Evolutionary conservation across 1,140 invertebrate species (phyloP), one percentile per base, ranked within the genome.

Genomic region (Drosophila bocqueti): DNA sequence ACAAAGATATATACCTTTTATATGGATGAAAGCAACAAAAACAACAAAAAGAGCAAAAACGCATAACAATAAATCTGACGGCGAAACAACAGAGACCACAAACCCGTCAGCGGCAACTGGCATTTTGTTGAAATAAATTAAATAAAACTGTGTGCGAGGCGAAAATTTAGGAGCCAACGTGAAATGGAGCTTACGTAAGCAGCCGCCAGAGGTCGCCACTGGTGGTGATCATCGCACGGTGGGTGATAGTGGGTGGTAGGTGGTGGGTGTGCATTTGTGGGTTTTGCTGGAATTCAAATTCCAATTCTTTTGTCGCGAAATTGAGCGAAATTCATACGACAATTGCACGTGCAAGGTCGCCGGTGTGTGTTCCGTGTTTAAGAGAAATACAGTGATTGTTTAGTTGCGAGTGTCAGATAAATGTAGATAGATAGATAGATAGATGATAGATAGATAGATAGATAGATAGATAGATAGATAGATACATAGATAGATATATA

Each of bases 51-150:
- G 16, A 18, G 52, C 21, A 34, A 75, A 29, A 55, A 38, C 40
- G 18, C 52, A 75, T 75, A 52, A 67, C 61, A 75, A 80, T 80
- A 80, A 80, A 80, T 80, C 77, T 74, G 69, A 43, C 36, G 45
- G 21, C 43, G 26, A 24, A 59, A 49, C 43, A 59, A 76, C 61
- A 75, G 50, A 66, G 42, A 52, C 49, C 31, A 60, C 26, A 36
- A 42, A 40, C 36, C 52, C 38, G 38, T 58, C 47, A 71, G 13
- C 18, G 26, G 26, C 26, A 21, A 49, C 54, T 40, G 54, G 34
- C 36, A 47, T 46, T 36, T 49, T 64, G 76, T 79, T 46, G 42
- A 77, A 72, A 81, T 73, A 81, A 73, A 77, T 72, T 36, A 36
- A 36, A 36, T 36, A 11, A 81, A 81, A 81, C 61, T 81, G 49